Evolutionary conservation across 1,140 invertebrate species (phyloP).

Genomic region (Formica exsecta): DNA sequence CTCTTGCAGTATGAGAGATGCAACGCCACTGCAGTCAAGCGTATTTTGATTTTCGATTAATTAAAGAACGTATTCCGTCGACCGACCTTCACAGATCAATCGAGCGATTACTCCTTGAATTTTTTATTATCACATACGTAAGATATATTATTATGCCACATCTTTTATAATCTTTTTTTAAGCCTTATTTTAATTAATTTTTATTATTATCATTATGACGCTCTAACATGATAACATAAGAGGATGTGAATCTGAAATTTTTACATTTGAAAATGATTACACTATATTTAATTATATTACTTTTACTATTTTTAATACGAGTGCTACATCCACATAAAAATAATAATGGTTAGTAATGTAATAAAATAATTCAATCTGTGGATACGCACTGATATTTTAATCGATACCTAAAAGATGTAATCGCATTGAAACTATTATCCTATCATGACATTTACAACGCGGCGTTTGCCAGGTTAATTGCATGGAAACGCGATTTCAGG

Average conservation of each 20-base stretch:
- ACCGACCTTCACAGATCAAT: background rate
- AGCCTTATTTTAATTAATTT: background rate
- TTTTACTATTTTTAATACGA: background rate
- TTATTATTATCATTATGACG: background rate
- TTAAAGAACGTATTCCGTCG: background rate
- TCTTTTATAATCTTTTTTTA: no score
- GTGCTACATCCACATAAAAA: background rate
- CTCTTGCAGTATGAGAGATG: conserved; percentile 28
- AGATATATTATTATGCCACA: background rate
- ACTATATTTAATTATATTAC: no score
- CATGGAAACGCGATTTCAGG: conserved; percentile 13
- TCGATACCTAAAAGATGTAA: background rate
- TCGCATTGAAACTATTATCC: background rate
- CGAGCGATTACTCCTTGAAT: background rate
- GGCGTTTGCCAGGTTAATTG: conserved; percentile 15
- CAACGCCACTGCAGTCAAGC: background rate
- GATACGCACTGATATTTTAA: background rate
- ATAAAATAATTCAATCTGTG: background rate
- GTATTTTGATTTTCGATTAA: background rate
- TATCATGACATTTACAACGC: background rate
- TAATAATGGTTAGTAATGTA: background rate
- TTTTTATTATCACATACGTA: background rate
- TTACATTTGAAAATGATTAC: no score
- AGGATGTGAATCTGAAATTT: no score
- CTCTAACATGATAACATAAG: no score